Evolutionary conservation across 2,797 vertebrate genomes (phyloP).

Genomic region (Acanthurus leucopareius): DNA sequence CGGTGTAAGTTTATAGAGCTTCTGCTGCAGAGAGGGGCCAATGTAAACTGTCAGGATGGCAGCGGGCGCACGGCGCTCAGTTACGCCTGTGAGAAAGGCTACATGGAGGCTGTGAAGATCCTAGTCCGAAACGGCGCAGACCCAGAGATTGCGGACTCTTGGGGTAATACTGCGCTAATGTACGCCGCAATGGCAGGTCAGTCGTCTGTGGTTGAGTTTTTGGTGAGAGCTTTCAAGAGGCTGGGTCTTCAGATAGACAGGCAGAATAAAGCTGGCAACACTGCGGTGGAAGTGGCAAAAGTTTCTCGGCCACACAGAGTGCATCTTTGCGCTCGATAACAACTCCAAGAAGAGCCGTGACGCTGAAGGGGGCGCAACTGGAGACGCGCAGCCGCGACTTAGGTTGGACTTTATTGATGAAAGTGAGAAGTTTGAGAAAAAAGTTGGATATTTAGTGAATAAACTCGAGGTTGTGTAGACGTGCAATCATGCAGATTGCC

Average conservation of each 20-base stretch:
- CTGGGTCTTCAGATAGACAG: constrained; percentile 83
- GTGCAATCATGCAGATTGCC: background rate
- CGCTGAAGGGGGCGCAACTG: constrained; percentile 7
- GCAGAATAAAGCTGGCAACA: constrained; percentile 84
- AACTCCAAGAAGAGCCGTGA: constrained; percentile 54
- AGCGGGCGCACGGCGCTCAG: constrained; percentile 82
- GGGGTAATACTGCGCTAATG: constrained; percentile 84
- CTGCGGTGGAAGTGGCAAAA: constrained; percentile 79
- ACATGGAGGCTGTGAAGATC: constrained; percentile 80
- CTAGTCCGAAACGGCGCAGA: constrained; percentile 82
- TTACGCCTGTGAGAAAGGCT: constrained; percentile 81
- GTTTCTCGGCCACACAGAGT: constrained; percentile 81
- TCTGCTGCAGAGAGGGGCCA: constrained; percentile 79
- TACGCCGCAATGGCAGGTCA: constrained; percentile 79
- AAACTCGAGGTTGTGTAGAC: constrained; percentile 37
- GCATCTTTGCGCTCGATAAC: constrained; percentile 73
- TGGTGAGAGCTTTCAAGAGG: constrained; percentile 85
- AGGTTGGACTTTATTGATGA: background rate
- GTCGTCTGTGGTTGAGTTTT: constrained; percentile 76
- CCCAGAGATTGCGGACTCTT: constrained; percentile 78
- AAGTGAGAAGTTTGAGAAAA: constrained; percentile 26
- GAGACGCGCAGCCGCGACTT: constrained; percentile 11
- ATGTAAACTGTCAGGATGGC: constrained; percentile 77
- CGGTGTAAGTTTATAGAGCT: constrained; percentile 80
- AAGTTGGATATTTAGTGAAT: constrained; percentile 39